Evolutionary conservation across 1,140 invertebrate species (phyloP).

Genomic region (Nebria ingens): DNA sequence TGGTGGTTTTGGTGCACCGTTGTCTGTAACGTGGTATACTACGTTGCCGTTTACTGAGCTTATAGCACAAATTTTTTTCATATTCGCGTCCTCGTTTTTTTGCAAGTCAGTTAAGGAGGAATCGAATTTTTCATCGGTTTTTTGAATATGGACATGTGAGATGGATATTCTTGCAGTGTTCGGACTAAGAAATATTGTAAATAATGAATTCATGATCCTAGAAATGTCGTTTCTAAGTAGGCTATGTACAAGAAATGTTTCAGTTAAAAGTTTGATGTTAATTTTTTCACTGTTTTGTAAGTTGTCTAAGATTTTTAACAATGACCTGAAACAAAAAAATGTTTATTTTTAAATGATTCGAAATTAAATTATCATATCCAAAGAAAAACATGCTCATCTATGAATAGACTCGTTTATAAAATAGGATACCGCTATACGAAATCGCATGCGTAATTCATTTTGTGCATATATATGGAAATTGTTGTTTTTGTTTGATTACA

Average conservation of each 20-base stretch:
- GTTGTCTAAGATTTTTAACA: slow-evolving; percentile 70
- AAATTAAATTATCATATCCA: background rate
- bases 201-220: slow-evolving; percentile 67
- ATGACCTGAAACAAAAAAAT: slow-evolving; percentile 43
- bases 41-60: slow-evolving; percentile 79
- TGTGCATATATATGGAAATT: no score
- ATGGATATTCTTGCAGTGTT: slow-evolving; percentile 78
- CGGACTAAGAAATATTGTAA: slow-evolving; percentile 68
- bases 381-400: no score
- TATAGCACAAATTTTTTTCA: slow-evolving; percentile 67
- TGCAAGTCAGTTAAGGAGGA: slow-evolving; percentile 30
- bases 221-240: slow-evolving; percentile 66
- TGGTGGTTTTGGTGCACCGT: slow-evolving; percentile 26
- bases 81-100: slow-evolving; percentile 37
- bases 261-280: slow-evolving; percentile 56
- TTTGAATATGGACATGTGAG: slow-evolving; percentile 68
- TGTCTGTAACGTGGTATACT: slow-evolving; percentile 63
- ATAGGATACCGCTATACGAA: no score
- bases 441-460: no score
- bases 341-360: slow-evolving; percentile 6
- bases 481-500: no score
- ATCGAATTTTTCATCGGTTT: slow-evolving; percentile 43
- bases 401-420: no score
- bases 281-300: slow-evolving; percentile 55
- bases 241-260: slow-evolving; percentile 62